Evolutionary conservation across 2,888 invertebrate species (phyloP).

Genomic region (Drosophila prolongata): DNA sequence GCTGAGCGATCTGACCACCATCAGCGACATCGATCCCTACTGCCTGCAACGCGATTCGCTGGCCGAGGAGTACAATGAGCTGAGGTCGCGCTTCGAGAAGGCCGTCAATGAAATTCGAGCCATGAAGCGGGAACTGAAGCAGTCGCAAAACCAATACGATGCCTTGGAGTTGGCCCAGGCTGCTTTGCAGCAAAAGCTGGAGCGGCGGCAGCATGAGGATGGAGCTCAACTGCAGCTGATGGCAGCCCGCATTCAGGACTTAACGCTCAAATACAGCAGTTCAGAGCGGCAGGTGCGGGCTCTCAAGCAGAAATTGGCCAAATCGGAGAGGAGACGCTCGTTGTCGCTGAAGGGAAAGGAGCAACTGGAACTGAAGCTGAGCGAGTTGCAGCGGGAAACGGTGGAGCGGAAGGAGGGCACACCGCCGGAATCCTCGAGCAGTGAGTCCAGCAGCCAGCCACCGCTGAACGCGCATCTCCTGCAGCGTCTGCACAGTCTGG

Average conservation of each 20-base stretch:
- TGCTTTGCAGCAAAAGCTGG: constrained; percentile 90
- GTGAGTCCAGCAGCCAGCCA: constrained; percentile 55
- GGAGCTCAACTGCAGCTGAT: constrained; percentile 91
- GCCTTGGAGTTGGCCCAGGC: constrained; percentile 92
- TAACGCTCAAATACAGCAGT: constrained; percentile 91
- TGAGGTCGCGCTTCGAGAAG: constrained; percentile 91
- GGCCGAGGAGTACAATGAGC: constrained; percentile 92
- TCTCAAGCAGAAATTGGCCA: constrained; percentile 91
- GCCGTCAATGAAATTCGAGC: constrained; percentile 93
- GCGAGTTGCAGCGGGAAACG: constrained; percentile 76
- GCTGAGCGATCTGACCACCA: constrained; percentile 91
- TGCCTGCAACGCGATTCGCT: constrained; percentile 90
- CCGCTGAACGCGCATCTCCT: constrained; percentile 86
- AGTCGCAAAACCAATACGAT: constrained; percentile 92
- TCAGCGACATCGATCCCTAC: constrained; percentile 91
- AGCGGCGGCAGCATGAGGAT: constrained; percentile 87
- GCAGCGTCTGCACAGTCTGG: constrained; percentile 87
- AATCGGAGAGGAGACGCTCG: constrained; percentile 92
- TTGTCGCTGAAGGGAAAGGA: constrained; percentile 93
- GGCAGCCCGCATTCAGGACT: constrained; percentile 92
- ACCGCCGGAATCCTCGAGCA: constrained; percentile 85
- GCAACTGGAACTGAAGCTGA: constrained; percentile 92
- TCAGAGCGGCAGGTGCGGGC: constrained; percentile 93
- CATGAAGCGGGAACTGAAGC: constrained; percentile 92
- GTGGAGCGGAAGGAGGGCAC: constrained; percentile 88